Percentiles rank a stretch among this genome's conserved stretches.
Conservation (phyloP, 1,140 invertebrate species). For the Coptotermes formosanus region DNA sequence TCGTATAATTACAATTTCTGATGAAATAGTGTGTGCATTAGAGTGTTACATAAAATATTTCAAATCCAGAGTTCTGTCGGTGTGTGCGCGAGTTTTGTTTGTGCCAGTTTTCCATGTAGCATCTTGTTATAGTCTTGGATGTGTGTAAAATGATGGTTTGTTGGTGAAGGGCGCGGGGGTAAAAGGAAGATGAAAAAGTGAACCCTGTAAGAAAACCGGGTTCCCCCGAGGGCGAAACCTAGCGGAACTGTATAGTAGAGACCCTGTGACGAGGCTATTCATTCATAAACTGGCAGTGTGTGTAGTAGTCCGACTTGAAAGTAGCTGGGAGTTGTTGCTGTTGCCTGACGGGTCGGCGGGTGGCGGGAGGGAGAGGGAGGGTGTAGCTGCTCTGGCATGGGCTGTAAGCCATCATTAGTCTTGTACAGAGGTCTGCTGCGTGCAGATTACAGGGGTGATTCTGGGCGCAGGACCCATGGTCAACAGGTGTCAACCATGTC, state of each 20-base stretch:
- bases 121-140: not conserved
- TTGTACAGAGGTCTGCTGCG: not conserved
- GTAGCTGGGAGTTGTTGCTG: too few relatives aligned
- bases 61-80: too few relatives aligned
- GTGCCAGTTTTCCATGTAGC: not conserved
- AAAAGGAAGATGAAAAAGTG: conserved; percentile 6
- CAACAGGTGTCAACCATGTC: conserved; percentile 10
- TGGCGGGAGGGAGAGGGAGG: not conserved
- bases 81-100: not conserved
- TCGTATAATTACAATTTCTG: too few relatives aligned
- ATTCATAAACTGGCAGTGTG: not conserved
- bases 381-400: not conserved
- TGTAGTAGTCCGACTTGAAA: not conserved
- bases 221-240: not conserved
- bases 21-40: too few relatives aligned
- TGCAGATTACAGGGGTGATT: not conserved
- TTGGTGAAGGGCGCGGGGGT: not conserved
- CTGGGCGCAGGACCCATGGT: not conserved
- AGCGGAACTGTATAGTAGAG: not conserved
- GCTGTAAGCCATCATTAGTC: not conserved
- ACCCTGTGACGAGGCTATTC: not conserved
- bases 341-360: too few relatives aligned
- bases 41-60: too few relatives aligned
- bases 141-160: conserved; percentile 8
- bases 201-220: conserved; percentile 14